Base-by-base conservation (phyloP, 2,888 invertebrate genomes). In the Syrista parreyssii region DNA sequence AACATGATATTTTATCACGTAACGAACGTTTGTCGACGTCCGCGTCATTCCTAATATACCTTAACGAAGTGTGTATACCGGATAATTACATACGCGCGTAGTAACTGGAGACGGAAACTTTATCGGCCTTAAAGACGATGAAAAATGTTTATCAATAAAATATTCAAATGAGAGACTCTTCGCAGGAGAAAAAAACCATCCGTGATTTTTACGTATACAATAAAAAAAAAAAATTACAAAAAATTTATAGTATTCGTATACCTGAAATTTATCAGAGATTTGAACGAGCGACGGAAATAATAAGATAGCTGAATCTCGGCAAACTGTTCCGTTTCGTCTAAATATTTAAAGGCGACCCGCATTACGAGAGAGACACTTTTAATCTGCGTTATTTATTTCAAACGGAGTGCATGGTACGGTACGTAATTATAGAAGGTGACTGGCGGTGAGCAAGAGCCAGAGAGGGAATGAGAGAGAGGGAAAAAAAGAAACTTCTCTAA, bases 341-440 rank as follows among this genome's bases (percentile, higher is more conserved):
- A 85, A 82, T 81, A 84, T 82, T 83, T 83, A 82, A 83, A 68
- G 36, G 80, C 80, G 82, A 84, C 86, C 85, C 82, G 85, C 86
- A 84, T 79, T 84, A 83, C 80, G 77, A 80, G 84, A 78, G 79
- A 86, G 87, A 86, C 86, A 87, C 87, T 86, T 89, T 89, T 89
- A 89, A 90, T 89, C 88, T 88, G 86, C 86, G 88, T 89, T 89
- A 90, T 89, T 90, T 89, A 88, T 85, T 83, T 85, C 80, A 83
- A 76, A 79, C 80, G 80, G 79, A 82, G 76, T 81, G 79, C 80
- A 83, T 82, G 81, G 79, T 76, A 80, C 74, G 76, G 73, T 73
- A 83, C 81, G 86, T 87, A 88, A 88, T 86, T 85, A 84, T 83
- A 81, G 71, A 11, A 71, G 31, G 71, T 71, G 71, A 71, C 71